These are phyloP conservation scores for Drosophila teissieri DNA, from an alignment of 1,140 invertebrate species.

Conservation along the genomic window DNA sequence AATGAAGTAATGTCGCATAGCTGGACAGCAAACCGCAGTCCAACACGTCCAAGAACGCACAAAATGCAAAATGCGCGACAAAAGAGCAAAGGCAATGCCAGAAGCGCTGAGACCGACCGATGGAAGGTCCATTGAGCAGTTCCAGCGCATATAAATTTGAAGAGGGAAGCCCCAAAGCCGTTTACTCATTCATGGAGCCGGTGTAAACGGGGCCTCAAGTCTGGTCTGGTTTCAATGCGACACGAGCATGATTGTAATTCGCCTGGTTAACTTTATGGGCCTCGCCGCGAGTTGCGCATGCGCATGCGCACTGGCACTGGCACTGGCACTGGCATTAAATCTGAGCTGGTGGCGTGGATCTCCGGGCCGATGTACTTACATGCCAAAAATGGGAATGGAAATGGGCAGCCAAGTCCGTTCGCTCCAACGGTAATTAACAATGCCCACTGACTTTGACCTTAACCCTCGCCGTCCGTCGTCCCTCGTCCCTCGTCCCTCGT, in stretches of 20 bases:
- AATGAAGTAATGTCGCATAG: slow-evolving; percentile 58
- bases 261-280: slow-evolving; percentile 48
- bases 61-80: slow-evolving; percentile 55
- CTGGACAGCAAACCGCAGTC: slow-evolving; percentile 31
- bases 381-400: slow-evolving; percentile 58
- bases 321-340: slow-evolving; percentile 39
- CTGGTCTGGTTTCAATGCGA: slow-evolving; percentile 46
- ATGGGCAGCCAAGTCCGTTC: slow-evolving; percentile 39
- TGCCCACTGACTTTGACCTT: slow-evolving; percentile 80
- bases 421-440: slow-evolving; percentile 73
- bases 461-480: slow-evolving; percentile 58
- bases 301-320: too few species aligned
- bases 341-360: slow-evolving; percentile 10
- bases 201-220: slow-evolving; percentile 23
- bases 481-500: background rate
- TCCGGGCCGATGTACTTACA: slow-evolving; percentile 37
- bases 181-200: slow-evolving; percentile 25
- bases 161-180: slow-evolving; percentile 26
- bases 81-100: slow-evolving; percentile 20
- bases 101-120: slow-evolving; percentile 12
- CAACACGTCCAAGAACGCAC: slow-evolving; percentile 43
- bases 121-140: slow-evolving; percentile 18
- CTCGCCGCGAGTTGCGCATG: slow-evolving; percentile 56
- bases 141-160: slow-evolving; percentile 16
- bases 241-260: slow-evolving; percentile 56